These are phyloP conservation scores for Eunapius fragilis DNA, from an alignment of 37 sponge, comb jelly and placozoan species.

Conservation along the genomic window DNA sequence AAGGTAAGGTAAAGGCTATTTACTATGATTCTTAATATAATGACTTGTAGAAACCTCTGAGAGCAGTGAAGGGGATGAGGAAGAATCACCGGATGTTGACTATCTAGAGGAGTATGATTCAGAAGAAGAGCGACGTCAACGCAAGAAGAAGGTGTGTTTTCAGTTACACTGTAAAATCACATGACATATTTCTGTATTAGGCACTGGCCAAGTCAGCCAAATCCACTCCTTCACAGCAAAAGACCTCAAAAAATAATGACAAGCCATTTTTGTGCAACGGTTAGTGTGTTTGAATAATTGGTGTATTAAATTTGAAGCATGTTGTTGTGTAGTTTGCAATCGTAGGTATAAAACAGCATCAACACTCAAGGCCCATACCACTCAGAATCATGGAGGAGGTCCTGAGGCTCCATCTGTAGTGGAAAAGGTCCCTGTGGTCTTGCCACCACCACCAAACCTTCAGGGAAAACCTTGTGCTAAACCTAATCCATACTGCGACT, in stretches of 20 bases:
- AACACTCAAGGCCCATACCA: conserved; percentile 80
- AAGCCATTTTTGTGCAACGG: conserved; percentile 63
- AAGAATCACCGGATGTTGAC: conserved; percentile 53
- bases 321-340: conserved; percentile 36
- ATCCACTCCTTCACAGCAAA: not conserved
- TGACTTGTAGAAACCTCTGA: conserved; percentile 48
- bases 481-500: conserved; percentile 86
- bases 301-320: not conserved
- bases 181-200: not conserved
- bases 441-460: conserved; percentile 52
- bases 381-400: conserved; percentile 72
- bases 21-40: not conserved
- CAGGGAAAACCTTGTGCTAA: conserved; percentile 38
- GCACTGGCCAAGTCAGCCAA: not conserved
- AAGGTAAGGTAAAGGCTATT: not conserved
- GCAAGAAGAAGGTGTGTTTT: conserved; percentile 30
- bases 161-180: not conserved
- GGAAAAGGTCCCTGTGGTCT: conserved; percentile 21
- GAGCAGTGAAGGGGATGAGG: conserved; percentile 63
- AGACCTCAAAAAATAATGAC: conserved; percentile 22
- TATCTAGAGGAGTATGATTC: conserved; percentile 68
- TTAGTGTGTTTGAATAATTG: not conserved
- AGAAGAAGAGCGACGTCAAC: conserved; percentile 46
- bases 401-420: conserved; percentile 10
- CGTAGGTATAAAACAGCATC: conserved; percentile 78